Conservation (phyloP, 2,888 invertebrate species). For the Harpalus rubripes region DNA sequence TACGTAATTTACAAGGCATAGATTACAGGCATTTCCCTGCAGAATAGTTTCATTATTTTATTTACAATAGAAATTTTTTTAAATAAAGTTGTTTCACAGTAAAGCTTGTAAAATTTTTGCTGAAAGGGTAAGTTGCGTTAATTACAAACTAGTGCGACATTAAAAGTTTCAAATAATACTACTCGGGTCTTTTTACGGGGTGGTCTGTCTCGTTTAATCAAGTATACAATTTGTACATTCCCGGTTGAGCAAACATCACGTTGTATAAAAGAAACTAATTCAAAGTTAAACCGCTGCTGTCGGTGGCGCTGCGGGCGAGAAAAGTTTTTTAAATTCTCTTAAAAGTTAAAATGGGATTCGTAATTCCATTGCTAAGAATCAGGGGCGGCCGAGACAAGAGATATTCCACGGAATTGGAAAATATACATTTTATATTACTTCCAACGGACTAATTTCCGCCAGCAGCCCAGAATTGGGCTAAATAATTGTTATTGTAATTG, state of each 20-base stretch:
- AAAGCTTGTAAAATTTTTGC: neutral
- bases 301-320: conserved; percentile 47
- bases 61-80: conserved; percentile 38
- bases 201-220: conserved; percentile 46
- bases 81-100: conserved; percentile 9
- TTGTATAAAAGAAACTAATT: conserved; percentile 64
- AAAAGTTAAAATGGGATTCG: conserved; percentile 64
- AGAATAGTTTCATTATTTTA: conserved; percentile 24
- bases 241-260: conserved; percentile 52
- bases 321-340: conserved; percentile 65
- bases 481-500: conserved; percentile 47
- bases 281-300: conserved; percentile 59
- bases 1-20: no score
- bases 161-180: conserved; percentile 44
- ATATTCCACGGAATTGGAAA: conserved; percentile 39
- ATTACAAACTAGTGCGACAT: conserved; percentile 15
- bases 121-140: conserved; percentile 2
- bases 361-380: conserved; percentile 61
- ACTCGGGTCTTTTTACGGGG: conserved; percentile 2
- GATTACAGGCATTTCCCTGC: neutral
- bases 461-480: conserved; percentile 24
- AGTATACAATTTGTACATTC: conserved; percentile 57
- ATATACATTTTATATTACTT: conserved; percentile 50
- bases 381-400: conserved; percentile 45
- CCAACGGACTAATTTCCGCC: conserved; percentile 27